Percentiles rank a stretch among this genome's conserved stretches.
Evolutionary conservation across 1,140 invertebrate species (phyloP).

Genomic region (Drosophila kurseongensis): DNA sequence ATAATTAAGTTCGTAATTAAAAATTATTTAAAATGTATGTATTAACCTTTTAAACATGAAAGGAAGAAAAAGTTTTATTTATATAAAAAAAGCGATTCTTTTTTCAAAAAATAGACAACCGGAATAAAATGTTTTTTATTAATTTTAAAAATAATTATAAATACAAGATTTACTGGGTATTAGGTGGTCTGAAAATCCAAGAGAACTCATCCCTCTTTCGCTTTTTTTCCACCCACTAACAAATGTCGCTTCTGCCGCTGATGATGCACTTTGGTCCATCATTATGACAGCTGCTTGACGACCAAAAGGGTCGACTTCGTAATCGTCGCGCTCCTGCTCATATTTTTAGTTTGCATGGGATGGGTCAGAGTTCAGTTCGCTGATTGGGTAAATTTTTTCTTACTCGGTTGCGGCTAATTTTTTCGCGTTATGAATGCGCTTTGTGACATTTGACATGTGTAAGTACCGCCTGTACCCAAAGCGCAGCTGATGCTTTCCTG

Average conservation of each 20-base stretch:
- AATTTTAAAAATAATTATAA: background rate
- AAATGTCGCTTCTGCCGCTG: constrained; percentile 21
- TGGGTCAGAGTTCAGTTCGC: constrained; percentile 22
- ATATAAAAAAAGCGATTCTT: no score
- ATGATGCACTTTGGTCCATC: constrained; percentile 78
- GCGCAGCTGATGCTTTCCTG: constrained; percentile 51
- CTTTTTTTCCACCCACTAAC: constrained; percentile 9
- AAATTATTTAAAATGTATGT: no score
- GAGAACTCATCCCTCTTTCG: background rate
- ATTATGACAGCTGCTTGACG: constrained; percentile 81
- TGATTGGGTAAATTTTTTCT: constrained; percentile 77
- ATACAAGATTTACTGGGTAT: background rate
- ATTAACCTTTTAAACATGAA: no score
- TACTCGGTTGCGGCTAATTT: constrained; percentile 59
- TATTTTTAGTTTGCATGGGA: constrained; percentile 14
- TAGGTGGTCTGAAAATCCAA: no score
- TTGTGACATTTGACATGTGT: constrained; percentile 74
- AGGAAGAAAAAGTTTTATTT: no score
- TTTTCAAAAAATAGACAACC: no score
- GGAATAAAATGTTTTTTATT: no score
- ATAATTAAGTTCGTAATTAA: no score
- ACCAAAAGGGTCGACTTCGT: constrained; percentile 58
- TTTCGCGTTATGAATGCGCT: constrained; percentile 69
- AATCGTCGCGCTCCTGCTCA: constrained; percentile 18
- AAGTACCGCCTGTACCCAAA: constrained; percentile 31